These are phyloP conservation scores for Drosophila fuyamai DNA, from an alignment of 1,140 invertebrate species.

Conservation along the genomic window DNA sequence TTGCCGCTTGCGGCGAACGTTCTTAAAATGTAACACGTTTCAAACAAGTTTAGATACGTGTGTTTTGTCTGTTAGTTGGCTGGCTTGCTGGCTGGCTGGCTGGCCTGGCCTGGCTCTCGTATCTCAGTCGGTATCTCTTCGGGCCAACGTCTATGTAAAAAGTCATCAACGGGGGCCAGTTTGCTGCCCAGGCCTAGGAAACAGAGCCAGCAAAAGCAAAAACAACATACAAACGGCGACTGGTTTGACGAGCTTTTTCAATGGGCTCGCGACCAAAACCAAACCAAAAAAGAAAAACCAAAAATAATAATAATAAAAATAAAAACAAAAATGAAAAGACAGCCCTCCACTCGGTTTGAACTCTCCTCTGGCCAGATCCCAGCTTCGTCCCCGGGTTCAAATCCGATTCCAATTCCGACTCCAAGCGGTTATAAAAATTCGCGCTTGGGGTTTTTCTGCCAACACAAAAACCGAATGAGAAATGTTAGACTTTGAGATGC, in stretches of 20 bases:
- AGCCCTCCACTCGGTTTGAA: slow-evolving; percentile 65
- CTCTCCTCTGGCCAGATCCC: slow-evolving; percentile 51
- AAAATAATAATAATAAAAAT: slow-evolving; percentile 5
- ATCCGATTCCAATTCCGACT: slow-evolving; percentile 16
- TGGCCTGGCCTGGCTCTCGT: slow-evolving; percentile 29
- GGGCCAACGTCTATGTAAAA: slow-evolving; percentile 70
- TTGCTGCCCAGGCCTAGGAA: slow-evolving; percentile 66
- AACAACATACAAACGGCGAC: slow-evolving; percentile 57
- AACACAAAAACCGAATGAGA: slow-evolving; percentile 37
- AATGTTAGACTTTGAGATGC: slow-evolving; percentile 59
- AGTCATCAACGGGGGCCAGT: slow-evolving; percentile 80
- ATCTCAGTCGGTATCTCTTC: slow-evolving; percentile 53
- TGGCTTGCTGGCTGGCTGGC: slow-evolving; percentile 21
- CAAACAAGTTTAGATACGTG: slow-evolving; percentile 82
- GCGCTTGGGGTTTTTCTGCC: slow-evolving; percentile 26
- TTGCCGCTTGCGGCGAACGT: slow-evolving; percentile 79
- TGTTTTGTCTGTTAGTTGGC: slow-evolving; percentile 46
- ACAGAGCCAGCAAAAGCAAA: slow-evolving; percentile 35
- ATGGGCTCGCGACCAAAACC: slow-evolving; percentile 61
- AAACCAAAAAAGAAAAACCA: slow-evolving; percentile 9
- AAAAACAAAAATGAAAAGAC: slow-evolving; percentile 27
- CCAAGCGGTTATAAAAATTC: slow-evolving; percentile 71
- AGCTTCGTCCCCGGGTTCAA: slow-evolving; percentile 37
- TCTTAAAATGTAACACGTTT: slow-evolving; percentile 83
- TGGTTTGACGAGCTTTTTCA: slow-evolving; percentile 79